A percentile compares a stretch with the other conserved stretches of the same genome.
phyloP scores from a whole-genome alignment of 2,888 invertebrate genomes.

The Pollenia labialis region DNA sequence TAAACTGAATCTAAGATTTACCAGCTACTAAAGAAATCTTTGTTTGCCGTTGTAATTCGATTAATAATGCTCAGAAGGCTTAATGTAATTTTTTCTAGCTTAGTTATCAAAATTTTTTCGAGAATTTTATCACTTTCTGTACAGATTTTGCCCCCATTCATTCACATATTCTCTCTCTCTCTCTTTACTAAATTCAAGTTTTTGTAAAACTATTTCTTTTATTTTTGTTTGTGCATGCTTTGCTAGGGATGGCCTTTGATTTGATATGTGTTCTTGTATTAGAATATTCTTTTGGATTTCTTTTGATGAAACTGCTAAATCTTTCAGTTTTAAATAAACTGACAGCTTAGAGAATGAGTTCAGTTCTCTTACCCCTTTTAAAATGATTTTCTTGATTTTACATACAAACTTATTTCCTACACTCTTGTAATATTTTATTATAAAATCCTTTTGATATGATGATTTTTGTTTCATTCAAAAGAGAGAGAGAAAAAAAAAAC shows the following conservation, averaged over 20 bases:
- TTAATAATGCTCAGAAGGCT: too few relatives aligned
- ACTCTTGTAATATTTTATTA: slow-evolving; percentile 35
- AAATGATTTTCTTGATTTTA: slow-evolving; percentile 20
- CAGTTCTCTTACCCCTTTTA: slow-evolving; percentile 1
- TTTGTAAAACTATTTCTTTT: slow-evolving; percentile 6
- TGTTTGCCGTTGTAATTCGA: too few relatives aligned
- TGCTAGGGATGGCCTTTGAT: slow-evolving; percentile 33
- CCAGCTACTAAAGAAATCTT: too few relatives aligned
- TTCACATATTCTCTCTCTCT: slow-evolving; percentile 12
- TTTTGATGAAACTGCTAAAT: slow-evolving; percentile 46
- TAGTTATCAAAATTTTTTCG: too few relatives aligned
- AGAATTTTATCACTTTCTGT: too few relatives aligned
- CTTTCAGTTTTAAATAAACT: slow-evolving; percentile 36
- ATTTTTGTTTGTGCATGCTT: not conserved
- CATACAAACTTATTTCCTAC: slow-evolving; percentile 1
- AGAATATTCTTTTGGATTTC: slow-evolving; percentile 57
- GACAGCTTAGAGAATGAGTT: slow-evolving; percentile 22
- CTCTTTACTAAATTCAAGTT: slow-evolving; percentile 4
- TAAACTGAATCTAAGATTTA: too few relatives aligned
- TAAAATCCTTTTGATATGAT: slow-evolving; percentile 60
- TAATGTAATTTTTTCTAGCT: too few relatives aligned
- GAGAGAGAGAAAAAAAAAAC: not conserved
- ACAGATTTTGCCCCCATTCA: too few relatives aligned
- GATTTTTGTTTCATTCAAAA: slow-evolving; percentile 28
- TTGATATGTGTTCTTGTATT: slow-evolving; percentile 56